Evolutionary conservation across 1,140 invertebrate species (phyloP).

Genomic region (Drosophila baimaii): DNA sequence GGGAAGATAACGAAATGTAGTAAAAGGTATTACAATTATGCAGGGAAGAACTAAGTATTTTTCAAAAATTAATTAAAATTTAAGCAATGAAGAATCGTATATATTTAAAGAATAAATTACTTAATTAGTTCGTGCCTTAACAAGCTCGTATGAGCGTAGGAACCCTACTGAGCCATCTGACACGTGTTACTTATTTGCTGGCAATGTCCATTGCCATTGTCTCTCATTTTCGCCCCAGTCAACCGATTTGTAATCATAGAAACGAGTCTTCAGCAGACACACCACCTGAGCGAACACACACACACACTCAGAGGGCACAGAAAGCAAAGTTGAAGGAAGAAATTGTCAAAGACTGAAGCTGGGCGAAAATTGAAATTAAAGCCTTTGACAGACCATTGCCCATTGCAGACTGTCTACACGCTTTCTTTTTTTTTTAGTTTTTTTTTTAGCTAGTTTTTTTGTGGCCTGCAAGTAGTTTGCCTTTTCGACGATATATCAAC

Average conservation of each 20-base stretch:
- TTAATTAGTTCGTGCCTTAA: neutral
- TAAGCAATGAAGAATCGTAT: too few relatives aligned
- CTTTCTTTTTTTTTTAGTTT: neutral
- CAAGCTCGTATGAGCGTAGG: too few relatives aligned
- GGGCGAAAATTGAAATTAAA: slow-evolving; percentile 27
- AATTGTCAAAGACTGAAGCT: slow-evolving; percentile 7
- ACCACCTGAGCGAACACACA: neutral
- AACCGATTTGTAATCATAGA: slow-evolving; percentile 58
- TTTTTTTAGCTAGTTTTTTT: neutral
- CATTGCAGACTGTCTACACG: neutral
- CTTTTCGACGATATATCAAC: slow-evolving; percentile 30
- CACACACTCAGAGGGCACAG: neutral
- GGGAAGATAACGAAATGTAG: neutral
- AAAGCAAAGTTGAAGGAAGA: slow-evolving; percentile 21
- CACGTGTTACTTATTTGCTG: slow-evolving; percentile 24
- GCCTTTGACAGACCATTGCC: slow-evolving; percentile 18
- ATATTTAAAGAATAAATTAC: too few relatives aligned
- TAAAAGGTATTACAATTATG: neutral
- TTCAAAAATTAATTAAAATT: too few relatives aligned
- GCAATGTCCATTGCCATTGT: slow-evolving; percentile 11
- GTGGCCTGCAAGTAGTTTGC: neutral
- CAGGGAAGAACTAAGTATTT: neutral
- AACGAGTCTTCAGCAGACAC: slow-evolving; percentile 15
- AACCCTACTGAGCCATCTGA: neutral
- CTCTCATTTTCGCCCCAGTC: slow-evolving; percentile 21